Conservation (phyloP, 2,888 invertebrate species). For the Harpalus rufipes region DNA sequence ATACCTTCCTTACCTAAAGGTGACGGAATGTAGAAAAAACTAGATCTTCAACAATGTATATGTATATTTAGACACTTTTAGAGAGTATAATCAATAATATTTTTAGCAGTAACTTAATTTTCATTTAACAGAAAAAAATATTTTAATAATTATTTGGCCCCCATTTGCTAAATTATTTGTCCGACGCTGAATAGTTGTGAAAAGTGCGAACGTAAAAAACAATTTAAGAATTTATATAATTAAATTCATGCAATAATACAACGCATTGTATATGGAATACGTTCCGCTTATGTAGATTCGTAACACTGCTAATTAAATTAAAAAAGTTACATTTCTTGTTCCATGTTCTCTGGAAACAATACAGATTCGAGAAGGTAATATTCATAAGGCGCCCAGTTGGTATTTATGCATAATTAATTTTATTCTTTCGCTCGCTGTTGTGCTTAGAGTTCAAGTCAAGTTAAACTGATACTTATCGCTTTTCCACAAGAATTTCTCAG, state of each 20-base stretch:
- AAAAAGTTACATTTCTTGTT: constrained; percentile 41
- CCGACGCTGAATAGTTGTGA: constrained; percentile 62
- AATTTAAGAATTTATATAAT: constrained; percentile 57
- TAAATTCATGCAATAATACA: constrained; percentile 46
- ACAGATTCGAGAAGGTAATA: constrained; percentile 41
- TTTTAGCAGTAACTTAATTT: no score
- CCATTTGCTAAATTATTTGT: no score
- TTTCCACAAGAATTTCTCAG: constrained; percentile 29
- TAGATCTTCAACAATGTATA: no score
- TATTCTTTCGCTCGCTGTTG: constrained; percentile 9
- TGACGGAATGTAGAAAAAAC: no score
- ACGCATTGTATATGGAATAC: constrained; percentile 51
- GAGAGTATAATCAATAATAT: no score
- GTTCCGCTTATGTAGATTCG: constrained; percentile 53
- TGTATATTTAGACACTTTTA: no score
- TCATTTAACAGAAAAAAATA: no score
- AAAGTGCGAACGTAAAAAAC: constrained; percentile 52
- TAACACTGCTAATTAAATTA: constrained; percentile 52
- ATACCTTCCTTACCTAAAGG: no score
- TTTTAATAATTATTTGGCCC: no score
- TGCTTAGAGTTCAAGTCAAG: constrained; percentile 7
- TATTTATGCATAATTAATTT: constrained; percentile 56
- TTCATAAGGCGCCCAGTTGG: constrained; percentile 43
- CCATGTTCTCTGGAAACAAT: constrained; percentile 42
- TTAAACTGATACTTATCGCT: constrained; percentile 14